phyloP scores from a whole-genome alignment of 2,888 invertebrate species.

The Leucophenga montana region DNA sequence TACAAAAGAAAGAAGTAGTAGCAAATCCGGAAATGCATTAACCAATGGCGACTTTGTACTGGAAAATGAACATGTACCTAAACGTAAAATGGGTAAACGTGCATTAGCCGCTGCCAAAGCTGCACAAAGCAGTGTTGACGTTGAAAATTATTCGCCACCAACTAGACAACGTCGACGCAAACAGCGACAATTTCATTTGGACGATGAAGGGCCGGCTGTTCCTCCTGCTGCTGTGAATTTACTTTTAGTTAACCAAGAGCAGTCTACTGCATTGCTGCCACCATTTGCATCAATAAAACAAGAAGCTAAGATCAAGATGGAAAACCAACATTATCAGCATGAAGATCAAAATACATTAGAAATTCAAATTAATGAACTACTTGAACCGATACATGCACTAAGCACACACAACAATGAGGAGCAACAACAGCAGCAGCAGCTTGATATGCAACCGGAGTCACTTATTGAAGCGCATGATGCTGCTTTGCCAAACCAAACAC shows the following conservation, averaged over 20 bases:
- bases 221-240: background rate
- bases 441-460: background rate
- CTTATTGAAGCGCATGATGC: constrained; percentile 19
- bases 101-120: constrained; percentile 37
- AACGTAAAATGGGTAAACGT: constrained; percentile 53
- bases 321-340: constrained; percentile 28
- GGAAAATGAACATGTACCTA: constrained; percentile 64
- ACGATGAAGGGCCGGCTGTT: background rate
- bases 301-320: constrained; percentile 47
- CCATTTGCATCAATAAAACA: constrained; percentile 43
- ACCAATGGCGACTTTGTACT: constrained; percentile 60
- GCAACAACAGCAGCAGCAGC: constrained; percentile 21
- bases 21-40: constrained; percentile 57
- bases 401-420: background rate
- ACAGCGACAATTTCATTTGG: background rate
- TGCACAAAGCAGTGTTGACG: constrained; percentile 34
- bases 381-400: constrained; percentile 37
- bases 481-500: background rate
- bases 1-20: constrained; percentile 30
- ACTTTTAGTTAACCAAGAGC: background rate
- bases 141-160: constrained; percentile 8
- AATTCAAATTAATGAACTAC: constrained; percentile 49
- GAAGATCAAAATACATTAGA: constrained; percentile 41
- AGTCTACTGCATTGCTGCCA: constrained; percentile 10
- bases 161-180: background rate